Evolutionary conservation across 2,888 invertebrate genomes (phyloP), one percentile per base, ranked within the genome.

Genomic region (Meganola albula): DNA sequence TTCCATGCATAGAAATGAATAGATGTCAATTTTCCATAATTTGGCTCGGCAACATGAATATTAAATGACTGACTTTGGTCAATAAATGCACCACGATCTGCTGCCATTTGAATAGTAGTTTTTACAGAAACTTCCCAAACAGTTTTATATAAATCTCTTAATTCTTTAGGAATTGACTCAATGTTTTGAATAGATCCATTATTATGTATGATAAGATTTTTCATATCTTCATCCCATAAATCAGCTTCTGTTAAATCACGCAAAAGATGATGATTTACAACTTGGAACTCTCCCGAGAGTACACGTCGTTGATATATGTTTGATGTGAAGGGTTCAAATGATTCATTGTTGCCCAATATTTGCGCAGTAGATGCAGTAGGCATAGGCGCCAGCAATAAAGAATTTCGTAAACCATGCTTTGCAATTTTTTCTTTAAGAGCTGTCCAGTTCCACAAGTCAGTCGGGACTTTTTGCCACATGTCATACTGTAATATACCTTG

Each of bases 1-100:
- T 95, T 93, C 99, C 99, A 99, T 0, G 95, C 96, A 72, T 96
- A 95, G 76, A 99, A 99, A 79, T 99, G 99, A 90, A 99, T 99
- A 2, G 98, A 98, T 1, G 97, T 95, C 32, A 99, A 85, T 70
- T 96, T 96, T 3, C 94, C 96, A 66, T 95, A 95, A 63, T 93
- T 95, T 3, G 99, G 97, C 66, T 95, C 93, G 3, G 96, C 98
- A 36, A 99, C 95, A 75, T 99, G 98, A 46, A 99, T 92, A 74
- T 99, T 99, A 54, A 99, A 90, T 0, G 98, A 98, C 70, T 99
- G 99, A 46, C 97, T 97, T 83, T 99, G 99, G 79, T 99, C 99
- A 58, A 99, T 98, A 71, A 94, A 99, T 0, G 99, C 97, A 2
- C 98, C 99, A 46, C 99, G 89, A 74, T 98, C 99, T 0, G 98